Evolutionary conservation across 2,797 vertebrate species (phyloP).

Genomic region (Cirrhinus molitorella): DNA sequence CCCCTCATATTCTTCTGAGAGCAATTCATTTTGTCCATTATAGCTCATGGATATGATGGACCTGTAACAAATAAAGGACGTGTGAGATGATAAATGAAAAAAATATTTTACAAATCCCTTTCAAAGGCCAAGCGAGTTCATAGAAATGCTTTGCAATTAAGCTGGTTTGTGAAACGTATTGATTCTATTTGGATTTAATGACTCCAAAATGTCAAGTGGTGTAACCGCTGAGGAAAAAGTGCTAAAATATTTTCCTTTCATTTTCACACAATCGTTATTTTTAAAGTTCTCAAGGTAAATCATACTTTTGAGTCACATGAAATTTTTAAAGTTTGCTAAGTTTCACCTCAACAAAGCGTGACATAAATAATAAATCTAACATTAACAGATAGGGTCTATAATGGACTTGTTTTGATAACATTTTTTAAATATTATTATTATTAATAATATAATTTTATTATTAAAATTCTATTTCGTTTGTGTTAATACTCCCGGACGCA

Average conservation of each 20-base stretch:
- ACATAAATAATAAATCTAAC: background rate
- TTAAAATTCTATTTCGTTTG: background rate
- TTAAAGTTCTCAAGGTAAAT: background rate
- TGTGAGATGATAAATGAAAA: background rate
- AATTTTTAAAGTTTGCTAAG: background rate
- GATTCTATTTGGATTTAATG: background rate
- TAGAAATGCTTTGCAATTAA: background rate
- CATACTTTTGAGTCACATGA: background rate
- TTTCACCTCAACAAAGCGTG: slow-evolving; percentile 63
- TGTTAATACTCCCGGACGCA: background rate
- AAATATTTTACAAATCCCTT: background rate
- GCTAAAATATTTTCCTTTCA: background rate
- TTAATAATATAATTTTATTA: too few relatives aligned
- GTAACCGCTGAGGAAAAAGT: background rate
- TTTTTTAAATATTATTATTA: too few relatives aligned
- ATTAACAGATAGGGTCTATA: background rate
- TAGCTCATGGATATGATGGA: background rate
- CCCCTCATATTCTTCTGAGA: background rate
- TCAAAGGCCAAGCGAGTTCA: background rate
- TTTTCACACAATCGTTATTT: background rate
- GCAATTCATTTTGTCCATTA: background rate
- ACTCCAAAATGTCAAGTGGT: background rate
- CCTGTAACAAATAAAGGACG: background rate
- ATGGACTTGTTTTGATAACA: background rate
- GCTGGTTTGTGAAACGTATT: background rate